phyloP scores from a whole-genome alignment of 2,888 invertebrate genomes.

The Caenorhabditis zanzibari region DNA sequence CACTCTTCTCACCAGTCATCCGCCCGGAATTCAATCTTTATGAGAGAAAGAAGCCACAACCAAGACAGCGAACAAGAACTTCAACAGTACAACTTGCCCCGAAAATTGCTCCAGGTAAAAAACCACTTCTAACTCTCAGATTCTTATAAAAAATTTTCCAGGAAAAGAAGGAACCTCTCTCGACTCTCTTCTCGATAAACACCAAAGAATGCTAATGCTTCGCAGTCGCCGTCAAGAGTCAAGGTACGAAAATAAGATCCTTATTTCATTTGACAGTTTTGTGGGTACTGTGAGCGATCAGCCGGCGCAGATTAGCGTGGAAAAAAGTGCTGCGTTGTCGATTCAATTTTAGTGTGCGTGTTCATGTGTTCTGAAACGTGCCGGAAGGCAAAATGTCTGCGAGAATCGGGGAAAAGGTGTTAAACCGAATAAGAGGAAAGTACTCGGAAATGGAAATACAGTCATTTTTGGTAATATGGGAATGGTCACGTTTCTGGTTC shows the following conservation, averaged over 20 bases:
- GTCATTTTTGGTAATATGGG: background rate
- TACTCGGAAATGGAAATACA: background rate
- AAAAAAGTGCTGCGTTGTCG: slow-evolving; percentile 33
- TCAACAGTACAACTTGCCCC: slow-evolving; percentile 31
- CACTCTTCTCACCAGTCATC: slow-evolving; percentile 60
- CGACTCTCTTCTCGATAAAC: slow-evolving; percentile 64
- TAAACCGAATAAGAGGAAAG: background rate
- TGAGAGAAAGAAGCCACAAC: slow-evolving; percentile 53
- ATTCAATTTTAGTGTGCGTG: slow-evolving; percentile 11
- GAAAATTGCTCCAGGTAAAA: slow-evolving; percentile 54
- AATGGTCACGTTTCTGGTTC: slow-evolving; percentile 10
- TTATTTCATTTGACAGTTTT: slow-evolving; percentile 40
- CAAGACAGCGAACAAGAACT: slow-evolving; percentile 36
- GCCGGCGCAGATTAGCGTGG: slow-evolving; percentile 25
- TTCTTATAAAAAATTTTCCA: background rate
- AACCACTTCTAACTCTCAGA: background rate
- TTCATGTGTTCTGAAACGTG: slow-evolving; percentile 41
- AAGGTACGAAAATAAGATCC: slow-evolving; percentile 39
- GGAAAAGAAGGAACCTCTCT: slow-evolving; percentile 64
- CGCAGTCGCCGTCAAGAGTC: slow-evolving; percentile 55
- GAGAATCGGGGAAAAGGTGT: background rate
- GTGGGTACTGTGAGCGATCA: slow-evolving; percentile 53
- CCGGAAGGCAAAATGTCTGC: slow-evolving; percentile 5
- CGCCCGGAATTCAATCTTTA: slow-evolving; percentile 57
- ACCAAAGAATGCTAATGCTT: slow-evolving; percentile 59